Conservation (phyloP, 2,888 invertebrate genomes). For the Andrena chrysosceles region DNA sequence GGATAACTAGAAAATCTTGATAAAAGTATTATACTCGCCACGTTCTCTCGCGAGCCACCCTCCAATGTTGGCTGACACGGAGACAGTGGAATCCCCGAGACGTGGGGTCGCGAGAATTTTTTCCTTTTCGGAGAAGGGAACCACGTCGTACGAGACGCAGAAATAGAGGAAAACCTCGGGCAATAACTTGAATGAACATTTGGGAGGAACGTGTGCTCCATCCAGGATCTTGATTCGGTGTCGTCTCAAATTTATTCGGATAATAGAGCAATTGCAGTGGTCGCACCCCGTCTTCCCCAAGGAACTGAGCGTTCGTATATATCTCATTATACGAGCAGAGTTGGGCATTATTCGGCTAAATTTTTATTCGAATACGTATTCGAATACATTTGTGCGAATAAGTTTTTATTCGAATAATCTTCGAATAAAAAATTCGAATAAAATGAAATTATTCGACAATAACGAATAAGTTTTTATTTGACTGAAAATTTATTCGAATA, state of each 20-base stretch:
- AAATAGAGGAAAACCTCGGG: neutral
- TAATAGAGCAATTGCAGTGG: slow-evolving; percentile 32
- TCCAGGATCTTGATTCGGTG: neutral
- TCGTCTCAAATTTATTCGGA: slow-evolving; percentile 20
- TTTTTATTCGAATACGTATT: no score
- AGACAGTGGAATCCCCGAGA: neutral
- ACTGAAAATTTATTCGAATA: no score
- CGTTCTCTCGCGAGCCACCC: neutral
- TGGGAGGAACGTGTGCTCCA: neutral
- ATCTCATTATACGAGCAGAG: slow-evolving; percentile 32
- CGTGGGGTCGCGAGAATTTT: neutral
- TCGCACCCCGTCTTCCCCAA: neutral
- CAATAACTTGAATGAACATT: neutral
- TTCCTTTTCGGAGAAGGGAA: neutral
- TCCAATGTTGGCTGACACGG: neutral
- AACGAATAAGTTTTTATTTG: no score
- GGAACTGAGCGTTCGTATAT: slow-evolving; percentile 5
- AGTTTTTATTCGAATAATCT: no score
- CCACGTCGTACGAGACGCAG: neutral
- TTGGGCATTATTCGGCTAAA: no score
- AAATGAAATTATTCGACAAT: no score
- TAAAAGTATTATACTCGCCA: neutral
- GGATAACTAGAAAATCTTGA: neutral
- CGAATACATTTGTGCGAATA: no score
- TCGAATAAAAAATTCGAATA: no score